Evolutionary conservation across 2,888 invertebrate genomes (phyloP), one percentile per base, ranked within the genome.

Genomic region (Lutraria lutraria): DNA sequence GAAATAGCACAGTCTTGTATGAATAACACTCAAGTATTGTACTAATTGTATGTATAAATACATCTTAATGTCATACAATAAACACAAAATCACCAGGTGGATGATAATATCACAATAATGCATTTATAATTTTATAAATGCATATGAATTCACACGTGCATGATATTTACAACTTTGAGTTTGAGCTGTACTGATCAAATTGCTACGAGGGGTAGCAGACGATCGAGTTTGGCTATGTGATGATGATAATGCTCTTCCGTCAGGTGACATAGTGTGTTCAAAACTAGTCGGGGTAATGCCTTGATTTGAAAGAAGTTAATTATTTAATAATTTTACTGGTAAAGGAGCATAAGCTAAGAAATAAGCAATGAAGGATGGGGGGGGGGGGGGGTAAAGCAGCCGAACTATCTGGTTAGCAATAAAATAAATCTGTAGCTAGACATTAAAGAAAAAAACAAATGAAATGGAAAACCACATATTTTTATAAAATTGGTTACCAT

Each of bases 161-260:
- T 16, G 34, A 88, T 91, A 91, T 83, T 91, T 91, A 91, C 91
- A 60, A 85, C 89, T 91, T 81, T 88, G 89, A 19, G 91, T 92
- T 19, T 81, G 86, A n/a, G 86, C 83, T 12, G 84, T 89, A 79
- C 90, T 90, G 16, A 80, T 72, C 21, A 72, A 29, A 21, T 81
- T 83, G 52, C 88, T 88, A 34, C 63, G 85, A n/a, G 90, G 87
- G 8, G 90, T 91, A 52, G 83, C 56, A 29, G 86, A 72, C 54
- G 86, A 88, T 3, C 89, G 90, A 43, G 90, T 82, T 43, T 81
- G 92, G 60, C 90, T 89, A 29, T 76, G 84, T 12, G 89, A 89
- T 25, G 89, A 88, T 13, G 92, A 90, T 16, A 88, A 25, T 52
- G 88, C 90, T 8, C 81, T 84, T 25, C 89, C 89, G 52, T 90